Evolutionary conservation across 2,113 vertebrate genomes (phyloP).

Genomic region (Pholis gunnellus): DNA sequence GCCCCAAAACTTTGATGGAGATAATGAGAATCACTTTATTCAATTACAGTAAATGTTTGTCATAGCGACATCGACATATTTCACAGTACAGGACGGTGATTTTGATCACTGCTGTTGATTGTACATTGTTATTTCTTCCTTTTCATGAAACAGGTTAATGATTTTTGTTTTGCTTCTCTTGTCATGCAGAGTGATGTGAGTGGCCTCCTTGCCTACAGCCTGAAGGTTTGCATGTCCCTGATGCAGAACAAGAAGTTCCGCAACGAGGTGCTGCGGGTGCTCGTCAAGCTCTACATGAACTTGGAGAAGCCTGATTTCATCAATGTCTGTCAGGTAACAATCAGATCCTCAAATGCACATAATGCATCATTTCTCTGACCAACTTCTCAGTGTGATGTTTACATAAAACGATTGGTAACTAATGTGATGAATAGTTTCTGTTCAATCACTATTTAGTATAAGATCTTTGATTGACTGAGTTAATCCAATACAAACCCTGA

Average conservation of each 20-base stretch:
- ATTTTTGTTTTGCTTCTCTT: constrained; percentile 11
- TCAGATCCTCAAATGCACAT: background rate
- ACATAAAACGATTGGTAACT: background rate
- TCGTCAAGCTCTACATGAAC: constrained; percentile 99
- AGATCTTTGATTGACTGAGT: background rate
- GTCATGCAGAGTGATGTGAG: constrained; percentile 92
- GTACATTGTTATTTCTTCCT: background rate
- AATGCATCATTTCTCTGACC: background rate
- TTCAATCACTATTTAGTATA: background rate
- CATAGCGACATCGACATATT: background rate
- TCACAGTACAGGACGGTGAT: background rate
- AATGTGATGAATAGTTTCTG: background rate
- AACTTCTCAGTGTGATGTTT: background rate
- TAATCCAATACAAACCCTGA: background rate
- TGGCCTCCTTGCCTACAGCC: constrained; percentile 97
- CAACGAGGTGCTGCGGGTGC: constrained; percentile 94
- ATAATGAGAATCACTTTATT: background rate
- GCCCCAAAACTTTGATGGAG: background rate
- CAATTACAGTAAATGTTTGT: background rate
- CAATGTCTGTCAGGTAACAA: constrained; percentile 96
- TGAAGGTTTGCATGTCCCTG: constrained; percentile 99
- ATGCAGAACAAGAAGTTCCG: constrained; percentile 99
- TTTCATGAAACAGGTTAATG: background rate
- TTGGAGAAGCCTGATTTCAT: constrained; percentile 99
- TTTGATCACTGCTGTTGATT: background rate